Conservation (phyloP, 2,113 vertebrate species). For the Malurus melanocephalus region DNA sequence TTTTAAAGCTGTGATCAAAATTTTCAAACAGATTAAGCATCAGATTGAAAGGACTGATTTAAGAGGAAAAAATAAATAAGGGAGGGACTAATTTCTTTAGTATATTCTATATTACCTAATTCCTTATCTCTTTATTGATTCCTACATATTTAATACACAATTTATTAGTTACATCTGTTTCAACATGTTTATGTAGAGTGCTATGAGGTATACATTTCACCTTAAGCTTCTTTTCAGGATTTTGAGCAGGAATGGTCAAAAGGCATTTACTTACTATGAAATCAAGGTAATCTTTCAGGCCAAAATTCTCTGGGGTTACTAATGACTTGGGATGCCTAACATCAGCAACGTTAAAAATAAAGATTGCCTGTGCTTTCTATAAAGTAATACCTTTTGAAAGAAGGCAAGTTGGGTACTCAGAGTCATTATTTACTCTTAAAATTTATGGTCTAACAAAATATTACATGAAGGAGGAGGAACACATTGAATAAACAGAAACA, state of each 20-base stretch:
- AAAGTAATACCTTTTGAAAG: neutral
- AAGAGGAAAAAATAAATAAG: conserved; percentile 36
- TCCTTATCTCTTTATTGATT: conserved; percentile 22
- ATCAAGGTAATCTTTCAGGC: neutral
- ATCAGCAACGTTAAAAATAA: neutral
- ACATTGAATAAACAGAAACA: neutral
- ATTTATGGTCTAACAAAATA: neutral
- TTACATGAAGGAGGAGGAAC: neutral
- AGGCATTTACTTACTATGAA: neutral
- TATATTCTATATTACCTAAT: conserved; percentile 32
- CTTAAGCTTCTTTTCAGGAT: neutral
- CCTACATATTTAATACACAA: conserved; percentile 30
- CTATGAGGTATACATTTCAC: neutral
- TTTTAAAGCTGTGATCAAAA: conserved; percentile 60
- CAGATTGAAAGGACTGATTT: conserved; percentile 50
- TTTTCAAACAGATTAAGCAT: conserved; percentile 58
- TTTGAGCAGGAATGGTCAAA: conserved; percentile 8
- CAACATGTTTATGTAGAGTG: neutral
- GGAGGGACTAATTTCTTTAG: conserved; percentile 27
- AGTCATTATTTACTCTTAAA: neutral
- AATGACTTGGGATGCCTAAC: neutral
- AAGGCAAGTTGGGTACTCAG: neutral
- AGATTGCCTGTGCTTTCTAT: neutral
- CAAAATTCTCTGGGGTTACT: neutral
- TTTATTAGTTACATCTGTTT: conserved; percentile 38